Evolutionary conservation across 2,113 vertebrate species (phyloP), one percentile per base, ranked within the genome.

Genomic region (Crypturellus undulatus): DNA sequence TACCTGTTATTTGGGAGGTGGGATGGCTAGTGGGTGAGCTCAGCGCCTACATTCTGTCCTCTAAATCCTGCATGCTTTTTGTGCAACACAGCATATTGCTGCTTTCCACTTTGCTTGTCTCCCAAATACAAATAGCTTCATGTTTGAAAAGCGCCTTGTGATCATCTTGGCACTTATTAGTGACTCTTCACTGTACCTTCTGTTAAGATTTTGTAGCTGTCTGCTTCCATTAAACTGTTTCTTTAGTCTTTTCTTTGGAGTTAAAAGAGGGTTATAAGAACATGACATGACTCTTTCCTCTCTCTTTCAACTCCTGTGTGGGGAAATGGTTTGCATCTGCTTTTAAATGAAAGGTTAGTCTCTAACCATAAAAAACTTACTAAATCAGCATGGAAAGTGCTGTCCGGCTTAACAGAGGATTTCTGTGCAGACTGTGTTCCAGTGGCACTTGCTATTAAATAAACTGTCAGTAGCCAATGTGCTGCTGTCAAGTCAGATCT

Each of bases 311-410:
- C 49, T 49, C 49, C 49, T 22, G 11, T 45, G 80, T 90, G 60
- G 84, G 79, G 78, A 95, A 94, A 68, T 73, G 51, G 67, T 90
- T 87, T 79, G 58, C 3, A 1, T 92, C 94, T 95, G 89, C 94
- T 89, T 93, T 95, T 95, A 96, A 91, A 62, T 89, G 77, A 89
- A 93, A 92, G 77, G 62, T 94, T 92, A 49, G 43, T 87, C 73
- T 90, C 59, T 93, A 84, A 79, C 90, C 86, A 59, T 64, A 90
- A 92, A 77, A 92, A 73, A 72, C 65, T 88, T 75, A 28, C 58
- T 79, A 87, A 96, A 87, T 65, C 62, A 79, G 92, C 3, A 1
- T 76, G 73, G 80, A 82, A 84, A 87, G 36, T 36, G 65, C 60
- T 93, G 75, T 77, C 17, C 30, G 47, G 87, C 83, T 76, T 72